A percentile compares a stretch with the other conserved stretches of the same genome.
These are phyloP conservation scores for Zaprionus ornatus DNA, from an alignment of 1,140 invertebrate genomes.

Conservation along the genomic window DNA sequence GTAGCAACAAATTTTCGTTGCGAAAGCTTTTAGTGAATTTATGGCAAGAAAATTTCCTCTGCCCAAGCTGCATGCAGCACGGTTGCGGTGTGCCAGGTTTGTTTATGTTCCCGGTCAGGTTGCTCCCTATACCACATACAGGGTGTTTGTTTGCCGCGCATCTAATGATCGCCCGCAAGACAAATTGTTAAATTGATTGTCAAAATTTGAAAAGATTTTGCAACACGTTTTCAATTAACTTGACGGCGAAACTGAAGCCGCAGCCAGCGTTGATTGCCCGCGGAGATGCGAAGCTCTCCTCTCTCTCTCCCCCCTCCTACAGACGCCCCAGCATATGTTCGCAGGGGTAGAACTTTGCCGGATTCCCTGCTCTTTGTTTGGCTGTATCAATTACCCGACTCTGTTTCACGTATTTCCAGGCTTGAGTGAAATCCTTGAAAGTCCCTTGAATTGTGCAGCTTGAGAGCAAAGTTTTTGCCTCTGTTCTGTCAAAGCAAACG, in stretches of 20 bases:
- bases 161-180: not conserved
- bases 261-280: not conserved
- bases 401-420: constrained; percentile 55
- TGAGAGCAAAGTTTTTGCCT: constrained; percentile 3
- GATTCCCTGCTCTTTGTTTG: constrained; percentile 26
- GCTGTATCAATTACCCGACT: constrained; percentile 67
- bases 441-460: constrained; percentile 9
- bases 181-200: constrained; percentile 4
- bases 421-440: constrained; percentile 56
- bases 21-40: constrained; percentile 81
- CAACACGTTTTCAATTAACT: not conserved
- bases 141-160: not conserved
- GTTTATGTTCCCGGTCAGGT: constrained; percentile 59
- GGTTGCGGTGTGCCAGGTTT: constrained; percentile 37
- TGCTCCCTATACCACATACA: not conserved
- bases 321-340: constrained; percentile 31
- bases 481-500: constrained; percentile 11
- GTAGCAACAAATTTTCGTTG: constrained; percentile 80
- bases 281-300: not conserved
- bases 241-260: not conserved
- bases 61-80: constrained; percentile 38
- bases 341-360: constrained; percentile 25
- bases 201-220: constrained; percentile 1
- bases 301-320: not conserved
- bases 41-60: constrained; percentile 75